These are phyloP conservation scores for Drosophila neocordata DNA, from an alignment of 1,140 invertebrate species.

Conservation along the genomic window DNA sequence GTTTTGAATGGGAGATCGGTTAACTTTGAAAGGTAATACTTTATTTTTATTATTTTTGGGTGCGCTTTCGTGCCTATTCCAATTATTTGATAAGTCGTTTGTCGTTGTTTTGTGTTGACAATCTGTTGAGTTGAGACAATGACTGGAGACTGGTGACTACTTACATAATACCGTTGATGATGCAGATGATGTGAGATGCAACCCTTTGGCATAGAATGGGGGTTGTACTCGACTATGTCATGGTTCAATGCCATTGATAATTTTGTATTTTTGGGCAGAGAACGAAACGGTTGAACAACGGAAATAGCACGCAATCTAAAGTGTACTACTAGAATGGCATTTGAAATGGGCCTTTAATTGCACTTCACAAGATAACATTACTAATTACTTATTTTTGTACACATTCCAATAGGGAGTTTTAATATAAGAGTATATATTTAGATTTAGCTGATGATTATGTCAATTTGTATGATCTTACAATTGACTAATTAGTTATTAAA, in stretches of 20 bases:
- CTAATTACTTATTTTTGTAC: not conserved
- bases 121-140: slow-evolving; percentile 40
- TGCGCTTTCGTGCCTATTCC: slow-evolving; percentile 48
- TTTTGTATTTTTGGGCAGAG: slow-evolving; percentile 21
- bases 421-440: not conserved
- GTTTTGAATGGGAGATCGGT: not conserved
- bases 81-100: slow-evolving; percentile 54
- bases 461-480: not conserved
- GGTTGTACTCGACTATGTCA: slow-evolving; percentile 42
- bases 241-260: slow-evolving; percentile 66
- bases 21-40: not conserved
- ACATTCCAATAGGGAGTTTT: not conserved
- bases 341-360: not conserved
- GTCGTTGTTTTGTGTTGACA: slow-evolving; percentile 43
- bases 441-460: not conserved
- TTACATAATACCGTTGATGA: slow-evolving; percentile 26
- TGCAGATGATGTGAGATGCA: slow-evolving; percentile 12
- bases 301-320: slow-evolving; percentile 49
- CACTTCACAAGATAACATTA: not conserved
- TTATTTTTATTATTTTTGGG: not conserved
- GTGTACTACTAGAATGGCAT: not conserved
- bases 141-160: slow-evolving; percentile 16
- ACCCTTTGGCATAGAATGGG: not conserved
- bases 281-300: slow-evolving; percentile 20
- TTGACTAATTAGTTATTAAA: not conserved